Evolutionary conservation across 1,140 invertebrate species (phyloP).

Genomic region (Lepidurus packardi): DNA sequence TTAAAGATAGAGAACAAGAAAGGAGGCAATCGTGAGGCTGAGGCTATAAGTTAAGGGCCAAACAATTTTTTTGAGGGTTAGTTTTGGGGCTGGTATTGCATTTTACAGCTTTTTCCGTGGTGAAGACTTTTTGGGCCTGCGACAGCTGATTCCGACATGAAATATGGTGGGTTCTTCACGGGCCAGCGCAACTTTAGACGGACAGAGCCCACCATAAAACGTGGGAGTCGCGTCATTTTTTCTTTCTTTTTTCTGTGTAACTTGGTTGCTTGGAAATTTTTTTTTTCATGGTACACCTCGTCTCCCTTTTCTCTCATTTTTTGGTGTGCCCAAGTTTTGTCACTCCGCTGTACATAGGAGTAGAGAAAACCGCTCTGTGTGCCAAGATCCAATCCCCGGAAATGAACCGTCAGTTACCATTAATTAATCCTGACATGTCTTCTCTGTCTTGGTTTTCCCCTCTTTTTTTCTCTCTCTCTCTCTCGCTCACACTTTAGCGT

Average conservation of each 20-base stretch:
- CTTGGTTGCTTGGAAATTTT: background rate
- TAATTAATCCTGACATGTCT: conserved; percentile 11
- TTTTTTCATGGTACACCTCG: background rate
- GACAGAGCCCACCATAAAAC: conserved; percentile 17
- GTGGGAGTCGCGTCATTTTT: conserved; percentile 21
- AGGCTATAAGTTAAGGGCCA: background rate
- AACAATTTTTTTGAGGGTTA: conserved; percentile 3
- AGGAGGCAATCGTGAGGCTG: background rate
- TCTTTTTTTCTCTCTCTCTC: background rate
- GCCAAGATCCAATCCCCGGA: conserved; percentile 20
- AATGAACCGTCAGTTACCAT: conserved; percentile 18
- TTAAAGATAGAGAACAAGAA: conserved; percentile 16
- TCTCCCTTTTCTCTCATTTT: conserved; percentile 16
- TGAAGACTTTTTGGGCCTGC: conserved; percentile 21
- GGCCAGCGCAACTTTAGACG: conserved; percentile 16
- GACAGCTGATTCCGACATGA: conserved; percentile 18
- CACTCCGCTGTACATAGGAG: background rate
- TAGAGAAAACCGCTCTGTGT: background rate
- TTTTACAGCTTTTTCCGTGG: conserved; percentile 11
- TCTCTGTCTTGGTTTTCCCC: background rate
- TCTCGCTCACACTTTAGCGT: background rate
- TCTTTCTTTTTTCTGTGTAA: background rate
- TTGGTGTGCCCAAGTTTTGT: conserved; percentile 21
- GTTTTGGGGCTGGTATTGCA: conserved; percentile 18
- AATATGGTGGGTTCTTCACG: conserved; percentile 18